Conservation (phyloP, 2,888 invertebrate genomes). For the Tachina lurida region DNA sequence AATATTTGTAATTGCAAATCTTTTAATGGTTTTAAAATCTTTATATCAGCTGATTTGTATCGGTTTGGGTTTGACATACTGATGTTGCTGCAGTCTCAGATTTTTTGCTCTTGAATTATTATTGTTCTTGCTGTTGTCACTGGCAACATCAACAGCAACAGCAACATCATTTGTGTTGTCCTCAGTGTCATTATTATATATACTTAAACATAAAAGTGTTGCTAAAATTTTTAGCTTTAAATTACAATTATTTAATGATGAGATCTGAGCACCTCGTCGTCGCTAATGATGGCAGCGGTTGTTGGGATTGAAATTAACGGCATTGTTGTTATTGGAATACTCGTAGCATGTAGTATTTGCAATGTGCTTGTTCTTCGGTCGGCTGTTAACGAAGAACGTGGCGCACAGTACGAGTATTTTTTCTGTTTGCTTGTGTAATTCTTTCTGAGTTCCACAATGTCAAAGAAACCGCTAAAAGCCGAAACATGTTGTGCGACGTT, state of each 20-base stretch:
- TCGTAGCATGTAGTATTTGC: constrained; percentile 70
- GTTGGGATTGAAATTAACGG: constrained; percentile 67
- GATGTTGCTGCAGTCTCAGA: neutral
- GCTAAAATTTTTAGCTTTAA: constrained; percentile 64
- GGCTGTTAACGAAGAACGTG: constrained; percentile 80
- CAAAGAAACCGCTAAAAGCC: constrained; percentile 75
- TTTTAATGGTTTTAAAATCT: neutral
- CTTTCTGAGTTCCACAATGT: constrained; percentile 63
- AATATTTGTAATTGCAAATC: too few species aligned
- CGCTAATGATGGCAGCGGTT: constrained; percentile 59
- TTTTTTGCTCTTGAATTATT: neutral
- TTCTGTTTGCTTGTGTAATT: constrained; percentile 40
- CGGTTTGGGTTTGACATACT: neutral
- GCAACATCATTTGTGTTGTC: constrained; percentile 44
- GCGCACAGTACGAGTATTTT: constrained; percentile 76
- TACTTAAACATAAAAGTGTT: constrained; percentile 48
- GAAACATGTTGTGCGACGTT: constrained; percentile 74
- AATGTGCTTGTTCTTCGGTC: constrained; percentile 70
- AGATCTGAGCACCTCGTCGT: constrained; percentile 71
- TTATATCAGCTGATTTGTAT: constrained; percentile 2
- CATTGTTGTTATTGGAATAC: constrained; percentile 64
- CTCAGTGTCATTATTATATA: constrained; percentile 17
- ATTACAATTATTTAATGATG: constrained; percentile 72
- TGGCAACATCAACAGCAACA: constrained; percentile 27
- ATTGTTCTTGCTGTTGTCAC: constrained; percentile 38